Base-by-base conservation (phyloP, 2,797 vertebrate genomes). In the Natrix natrix region DNA sequence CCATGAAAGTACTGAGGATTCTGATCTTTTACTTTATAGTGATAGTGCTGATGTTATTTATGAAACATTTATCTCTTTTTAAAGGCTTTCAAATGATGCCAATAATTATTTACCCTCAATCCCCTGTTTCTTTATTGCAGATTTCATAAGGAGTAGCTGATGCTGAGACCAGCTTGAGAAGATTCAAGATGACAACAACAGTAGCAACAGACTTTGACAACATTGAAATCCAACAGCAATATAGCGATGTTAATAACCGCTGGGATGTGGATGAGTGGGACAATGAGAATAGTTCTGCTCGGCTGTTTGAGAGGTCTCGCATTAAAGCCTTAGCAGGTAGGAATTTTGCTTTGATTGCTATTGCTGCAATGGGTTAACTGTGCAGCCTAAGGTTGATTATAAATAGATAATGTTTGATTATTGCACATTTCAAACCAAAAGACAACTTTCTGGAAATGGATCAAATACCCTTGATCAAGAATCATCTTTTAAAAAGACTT, bases 261-360 rank as follows among this genome's bases (percentile, higher is more conserved):
- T 99, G 99, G 99, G 99, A 99, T 1, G 97, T 98, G 0, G 99
- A 99, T 0, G 99, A 99, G 95, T 99, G 99, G 99, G 99, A 99
- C 98, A 99, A 99, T 0, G 99, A 99, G 97, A 99, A 99, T 97
- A 99, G 99, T 95, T 99, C 99, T 0, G 99, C 99, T 0, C 97
- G 99, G 0, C 98, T 99, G 66, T 99, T 99, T 2, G 99, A 99
- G 94, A 98, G 99, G 87, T 99, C 99, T 0, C 98, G 99, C 92
- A 99, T 99, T 98, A 99, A 99, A 97, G 99, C 99, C 57, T 97
- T 99, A 24, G 99, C 99, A 97, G 99, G 99, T 99, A 95, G 94
- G 98, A 86, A 4, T 90, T 91, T 91, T 22, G 12, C 13, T 26
- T 1, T 28, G 16, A 43, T 24, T 63, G 11, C 32, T 60, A 22